phyloP scores from a whole-genome alignment of 2,888 invertebrate species.

The Pinctada fucata region DNA sequence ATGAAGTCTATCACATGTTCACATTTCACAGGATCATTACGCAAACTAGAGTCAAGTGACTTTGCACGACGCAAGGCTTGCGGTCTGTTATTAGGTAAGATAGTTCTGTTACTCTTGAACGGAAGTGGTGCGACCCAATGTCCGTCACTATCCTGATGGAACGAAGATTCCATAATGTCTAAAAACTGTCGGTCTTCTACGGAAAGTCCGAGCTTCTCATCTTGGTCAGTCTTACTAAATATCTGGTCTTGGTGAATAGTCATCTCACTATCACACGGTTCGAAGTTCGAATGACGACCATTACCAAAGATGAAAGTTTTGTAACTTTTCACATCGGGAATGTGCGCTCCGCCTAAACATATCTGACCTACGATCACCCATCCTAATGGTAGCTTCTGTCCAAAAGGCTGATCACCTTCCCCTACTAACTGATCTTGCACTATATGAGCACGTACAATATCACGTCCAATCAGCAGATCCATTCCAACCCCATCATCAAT shows the following conservation, averaged over 20 bases:
- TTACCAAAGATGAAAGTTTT: conserved; percentile 28
- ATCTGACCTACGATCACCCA: conserved; percentile 40
- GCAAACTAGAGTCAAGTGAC: conserved; percentile 26
- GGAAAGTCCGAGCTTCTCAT: conserved; percentile 26
- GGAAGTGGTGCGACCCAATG: conserved; percentile 43
- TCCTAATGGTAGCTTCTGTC: conserved; percentile 33
- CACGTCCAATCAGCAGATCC: conserved; percentile 34
- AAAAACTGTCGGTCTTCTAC: conserved; percentile 37
- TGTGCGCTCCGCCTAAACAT: conserved; percentile 33
- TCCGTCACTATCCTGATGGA: conserved; percentile 27
- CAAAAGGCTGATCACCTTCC: conserved; percentile 27
- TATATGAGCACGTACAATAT: conserved; percentile 29
- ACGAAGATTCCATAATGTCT: conserved; percentile 22
- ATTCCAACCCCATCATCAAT: conserved; percentile 6
- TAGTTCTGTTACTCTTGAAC: conserved; percentile 19
- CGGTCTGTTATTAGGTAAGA: conserved; percentile 36
- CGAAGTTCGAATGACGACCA: conserved; percentile 28
- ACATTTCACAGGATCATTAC: conserved; percentile 31
- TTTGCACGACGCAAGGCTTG: conserved; percentile 31
- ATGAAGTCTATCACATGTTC: conserved; percentile 42
- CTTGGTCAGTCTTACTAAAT: conserved; percentile 23
- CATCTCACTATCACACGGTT: conserved; percentile 28
- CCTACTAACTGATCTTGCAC: conserved; percentile 33
- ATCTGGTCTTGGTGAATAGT: conserved; percentile 11
- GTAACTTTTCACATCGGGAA: conserved; percentile 9